Evolutionary conservation across 2,797 vertebrate species (phyloP).

Genomic region (Anabacerthia variegaticeps): DNA sequence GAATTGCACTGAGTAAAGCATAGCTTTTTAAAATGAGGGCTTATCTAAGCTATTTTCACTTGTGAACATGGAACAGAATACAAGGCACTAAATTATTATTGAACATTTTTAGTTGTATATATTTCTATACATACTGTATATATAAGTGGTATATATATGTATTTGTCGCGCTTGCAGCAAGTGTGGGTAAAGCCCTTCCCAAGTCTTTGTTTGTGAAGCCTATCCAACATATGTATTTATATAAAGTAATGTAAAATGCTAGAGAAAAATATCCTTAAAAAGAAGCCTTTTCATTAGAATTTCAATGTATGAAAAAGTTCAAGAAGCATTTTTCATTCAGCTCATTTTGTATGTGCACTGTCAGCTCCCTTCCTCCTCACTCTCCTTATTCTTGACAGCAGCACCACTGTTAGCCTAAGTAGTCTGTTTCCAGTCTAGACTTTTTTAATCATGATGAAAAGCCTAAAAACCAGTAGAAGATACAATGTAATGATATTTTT

Average conservation of each 20-base stretch:
- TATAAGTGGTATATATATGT: not conserved
- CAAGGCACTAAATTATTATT: not conserved
- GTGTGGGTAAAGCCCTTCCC: too few relatives aligned
- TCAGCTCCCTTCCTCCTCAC: not conserved
- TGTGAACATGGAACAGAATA: not conserved
- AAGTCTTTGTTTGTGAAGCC: too few relatives aligned
- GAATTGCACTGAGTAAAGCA: not conserved
- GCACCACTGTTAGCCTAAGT: not conserved
- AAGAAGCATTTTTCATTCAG: not conserved
- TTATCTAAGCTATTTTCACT: not conserved
- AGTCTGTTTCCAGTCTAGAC: conserved; percentile 14
- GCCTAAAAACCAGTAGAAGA: conserved; percentile 32
- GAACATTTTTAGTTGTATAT: not conserved
- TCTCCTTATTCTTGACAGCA: not conserved
- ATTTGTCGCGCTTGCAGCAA: not conserved
- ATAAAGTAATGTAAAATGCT: not conserved
- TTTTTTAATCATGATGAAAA: conserved; percentile 37
- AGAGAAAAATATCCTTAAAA: not conserved
- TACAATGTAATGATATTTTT: conserved; percentile 6
- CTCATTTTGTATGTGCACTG: conserved; percentile 30
- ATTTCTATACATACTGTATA: not conserved
- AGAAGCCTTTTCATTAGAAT: not conserved
- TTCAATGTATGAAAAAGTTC: not conserved
- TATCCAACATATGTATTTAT: not conserved
- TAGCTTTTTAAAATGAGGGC: not conserved